phyloP scores from a whole-genome alignment of 2,888 invertebrate species.

The Rotaria macrura region DNA sequence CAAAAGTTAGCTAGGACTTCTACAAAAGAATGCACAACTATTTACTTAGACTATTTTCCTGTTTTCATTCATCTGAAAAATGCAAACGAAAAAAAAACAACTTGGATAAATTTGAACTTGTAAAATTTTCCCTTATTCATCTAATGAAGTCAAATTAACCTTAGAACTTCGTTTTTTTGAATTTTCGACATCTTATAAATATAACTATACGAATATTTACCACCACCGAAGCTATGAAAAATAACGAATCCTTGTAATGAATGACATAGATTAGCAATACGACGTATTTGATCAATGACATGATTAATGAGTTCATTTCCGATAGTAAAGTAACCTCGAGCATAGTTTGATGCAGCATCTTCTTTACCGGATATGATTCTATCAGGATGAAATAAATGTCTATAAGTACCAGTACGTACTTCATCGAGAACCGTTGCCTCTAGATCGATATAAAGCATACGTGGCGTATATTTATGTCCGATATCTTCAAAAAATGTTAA shows the following conservation, averaged over 20 bases:
- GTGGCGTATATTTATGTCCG: conserved; percentile 25
- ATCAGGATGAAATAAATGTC: conserved; percentile 34
- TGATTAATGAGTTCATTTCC: conserved; percentile 31
- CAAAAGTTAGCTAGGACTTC: too few relatives aligned
- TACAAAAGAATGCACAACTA: too few relatives aligned
- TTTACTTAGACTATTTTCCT: too few relatives aligned
- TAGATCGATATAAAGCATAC: conserved; percentile 21
- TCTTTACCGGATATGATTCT: conserved; percentile 34
- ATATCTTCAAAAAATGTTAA: conserved; percentile 19
- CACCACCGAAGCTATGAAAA: conserved; percentile 34
- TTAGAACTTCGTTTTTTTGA: too few relatives aligned
- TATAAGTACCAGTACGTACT: conserved; percentile 34
- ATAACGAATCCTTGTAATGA: conserved; percentile 34
- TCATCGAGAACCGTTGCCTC: conserved; percentile 33
- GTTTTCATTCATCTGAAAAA: too few relatives aligned
- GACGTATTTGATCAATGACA: conserved; percentile 32
- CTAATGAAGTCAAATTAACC: too few relatives aligned
- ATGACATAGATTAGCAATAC: conserved; percentile 28
- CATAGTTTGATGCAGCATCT: conserved; percentile 34
- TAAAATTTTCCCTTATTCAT: too few relatives aligned
- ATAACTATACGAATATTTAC: neutral
- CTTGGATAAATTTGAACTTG: too few relatives aligned
- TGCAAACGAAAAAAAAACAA: too few relatives aligned
- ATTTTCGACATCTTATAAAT: too few relatives aligned
- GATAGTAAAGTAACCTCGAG: conserved; percentile 34